Evolutionary conservation across 2,888 invertebrate genomes (phyloP).

Genomic region (Orthosia incerta): DNA sequence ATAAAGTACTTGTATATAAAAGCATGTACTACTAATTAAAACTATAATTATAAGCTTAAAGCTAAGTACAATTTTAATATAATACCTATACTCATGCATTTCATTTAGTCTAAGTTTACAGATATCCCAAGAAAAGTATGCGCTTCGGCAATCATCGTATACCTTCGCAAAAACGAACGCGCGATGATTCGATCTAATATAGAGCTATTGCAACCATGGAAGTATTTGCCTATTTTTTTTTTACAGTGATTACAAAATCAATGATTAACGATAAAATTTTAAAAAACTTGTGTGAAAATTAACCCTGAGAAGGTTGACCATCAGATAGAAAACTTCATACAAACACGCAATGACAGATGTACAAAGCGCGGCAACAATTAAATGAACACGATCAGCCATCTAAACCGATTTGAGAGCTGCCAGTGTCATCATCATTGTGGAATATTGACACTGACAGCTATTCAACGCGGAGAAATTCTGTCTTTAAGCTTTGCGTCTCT

Average conservation of each 20-base stretch:
- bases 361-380: not conserved
- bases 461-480: not conserved
- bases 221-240: not conserved
- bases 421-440: not conserved
- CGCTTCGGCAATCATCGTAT: not conserved
- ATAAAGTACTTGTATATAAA: constrained; percentile 10
- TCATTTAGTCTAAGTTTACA: constrained; percentile 5
- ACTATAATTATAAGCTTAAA: constrained; percentile 16
- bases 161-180: not conserved
- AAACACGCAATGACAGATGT: not conserved
- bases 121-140: not conserved
- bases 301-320: not conserved
- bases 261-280: not conserved
- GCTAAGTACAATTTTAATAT: constrained; percentile 5
- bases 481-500: not conserved
- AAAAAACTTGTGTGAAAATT: not conserved
- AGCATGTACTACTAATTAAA: constrained; percentile 1
- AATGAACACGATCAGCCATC: not conserved
- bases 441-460: not conserved
- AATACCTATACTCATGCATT: constrained; percentile 32
- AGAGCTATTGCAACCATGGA: not conserved
- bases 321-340: not conserved
- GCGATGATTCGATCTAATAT: not conserved
- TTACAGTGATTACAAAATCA: not conserved
- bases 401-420: not conserved